A percentile compares a stretch with the other conserved stretches of the same genome.
Evolutionary conservation across 1,140 invertebrate genomes (phyloP).

Genomic region (Micrasema minimum): DNA sequence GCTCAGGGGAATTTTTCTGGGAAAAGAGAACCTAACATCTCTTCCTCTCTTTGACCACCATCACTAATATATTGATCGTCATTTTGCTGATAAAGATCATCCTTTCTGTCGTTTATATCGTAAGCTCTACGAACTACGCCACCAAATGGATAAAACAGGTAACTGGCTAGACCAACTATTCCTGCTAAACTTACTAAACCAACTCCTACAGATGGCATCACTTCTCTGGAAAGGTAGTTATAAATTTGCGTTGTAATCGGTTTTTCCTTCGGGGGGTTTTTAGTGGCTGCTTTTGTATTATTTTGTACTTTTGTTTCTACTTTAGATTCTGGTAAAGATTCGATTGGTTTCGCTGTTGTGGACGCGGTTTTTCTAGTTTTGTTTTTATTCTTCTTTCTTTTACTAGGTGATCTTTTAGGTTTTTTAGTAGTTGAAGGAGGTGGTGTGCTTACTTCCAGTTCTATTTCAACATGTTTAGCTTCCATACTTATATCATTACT

Average conservation of each 20-base stretch:
- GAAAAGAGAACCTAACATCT: conserved; percentile 77
- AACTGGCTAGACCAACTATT: conserved; percentile 77
- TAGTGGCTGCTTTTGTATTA: conserved; percentile 65
- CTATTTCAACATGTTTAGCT: conserved; percentile 61
- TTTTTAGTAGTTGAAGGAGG: conserved; percentile 65
- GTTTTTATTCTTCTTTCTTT: conserved; percentile 64
- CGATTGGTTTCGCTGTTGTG: conserved; percentile 61
- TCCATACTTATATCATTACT: conserved; percentile 61
- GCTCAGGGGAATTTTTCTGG: conserved; percentile 57
- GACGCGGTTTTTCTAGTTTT: conserved; percentile 61
- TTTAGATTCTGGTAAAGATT: conserved; percentile 65
- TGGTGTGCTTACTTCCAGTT: conserved; percentile 66
- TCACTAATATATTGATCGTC: conserved; percentile 73
- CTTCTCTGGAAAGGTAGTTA: conserved; percentile 80
- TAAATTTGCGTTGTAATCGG: conserved; percentile 79
- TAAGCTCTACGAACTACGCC: conserved; percentile 74
- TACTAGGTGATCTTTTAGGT: conserved; percentile 61
- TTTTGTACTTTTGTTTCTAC: conserved; percentile 60
- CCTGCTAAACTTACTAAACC: conserved; percentile 78
- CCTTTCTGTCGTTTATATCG: conserved; percentile 69
- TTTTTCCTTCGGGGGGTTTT: conserved; percentile 62
- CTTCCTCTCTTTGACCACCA: conserved; percentile 76
- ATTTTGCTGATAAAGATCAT: conserved; percentile 73
- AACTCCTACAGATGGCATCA: conserved; percentile 82
- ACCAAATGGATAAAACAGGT: conserved; percentile 80